A percentile compares a stretch with the other conserved stretches of the same genome.
These are phyloP conservation scores for Lathronympha strigana DNA, from an alignment of 2,888 invertebrate genomes.

Conservation along the genomic window DNA sequence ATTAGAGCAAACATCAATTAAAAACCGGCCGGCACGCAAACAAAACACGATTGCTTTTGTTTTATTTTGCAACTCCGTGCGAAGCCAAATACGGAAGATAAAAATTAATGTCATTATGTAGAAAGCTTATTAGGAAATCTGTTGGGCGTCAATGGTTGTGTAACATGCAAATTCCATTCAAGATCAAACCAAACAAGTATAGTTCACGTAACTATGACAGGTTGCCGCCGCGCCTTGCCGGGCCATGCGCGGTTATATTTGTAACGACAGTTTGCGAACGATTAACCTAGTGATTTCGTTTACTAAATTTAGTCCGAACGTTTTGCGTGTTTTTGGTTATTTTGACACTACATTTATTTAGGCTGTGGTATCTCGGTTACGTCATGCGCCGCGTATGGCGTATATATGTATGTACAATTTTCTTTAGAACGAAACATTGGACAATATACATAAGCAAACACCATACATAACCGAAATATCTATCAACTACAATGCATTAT, in stretches of 20 bases:
- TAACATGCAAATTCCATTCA: constrained; percentile 50
- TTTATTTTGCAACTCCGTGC: constrained; percentile 17
- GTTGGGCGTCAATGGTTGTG: constrained; percentile 42
- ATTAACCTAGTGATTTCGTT: constrained; percentile 39
- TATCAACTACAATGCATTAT: not conserved
- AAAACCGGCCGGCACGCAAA: constrained; percentile 20
- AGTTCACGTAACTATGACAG: constrained; percentile 46
- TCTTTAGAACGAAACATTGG: too few species aligned
- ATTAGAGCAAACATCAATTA: constrained; percentile 11
- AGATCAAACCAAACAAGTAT: constrained; percentile 45
- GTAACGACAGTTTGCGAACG: constrained; percentile 11
- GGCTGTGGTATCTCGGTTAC: too few species aligned
- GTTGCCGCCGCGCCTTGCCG: constrained; percentile 34
- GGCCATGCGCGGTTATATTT: not conserved
- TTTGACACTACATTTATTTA: too few species aligned
- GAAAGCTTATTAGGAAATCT: constrained; percentile 49
- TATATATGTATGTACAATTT: too few species aligned
- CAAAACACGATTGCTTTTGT: constrained; percentile 13
- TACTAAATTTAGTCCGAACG: constrained; percentile 23
- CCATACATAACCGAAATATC: not conserved
- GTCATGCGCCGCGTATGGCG: too few species aligned
- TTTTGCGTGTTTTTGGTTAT: not conserved
- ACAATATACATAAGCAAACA: too few species aligned
- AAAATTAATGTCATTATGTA: constrained; percentile 47
- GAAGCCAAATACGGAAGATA: constrained; percentile 24